Base-by-base conservation (phyloP, 2,888 invertebrate genomes). In the Abscondita cerata region DNA sequence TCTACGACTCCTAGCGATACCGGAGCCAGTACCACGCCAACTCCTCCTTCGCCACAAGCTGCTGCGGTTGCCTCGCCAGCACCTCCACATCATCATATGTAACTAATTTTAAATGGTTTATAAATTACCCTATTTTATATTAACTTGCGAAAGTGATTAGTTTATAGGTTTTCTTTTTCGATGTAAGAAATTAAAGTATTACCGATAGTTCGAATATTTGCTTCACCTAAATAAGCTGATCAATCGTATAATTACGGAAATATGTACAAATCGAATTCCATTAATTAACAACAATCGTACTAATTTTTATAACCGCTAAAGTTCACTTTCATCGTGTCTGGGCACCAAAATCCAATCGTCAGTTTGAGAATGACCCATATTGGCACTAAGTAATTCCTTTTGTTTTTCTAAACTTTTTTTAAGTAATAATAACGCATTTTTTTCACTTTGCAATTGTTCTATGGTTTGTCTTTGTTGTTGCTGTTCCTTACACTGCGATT, bases 351-450 rank as follows among this genome's bases (percentile, higher is more conserved):
- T 62, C 72, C 75, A 68, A 72, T 73, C 61, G 11, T 68, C 70
- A 16, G 60, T 55, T 16, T 52, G 51, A 8, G 54, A 58, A 5
- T 63, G 66, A 15, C 67, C 68, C 20, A 62, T 61, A 55, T 68
- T 69, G 4, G 61, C 66, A 46, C 64, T 65, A 19, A 70, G 65
- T 25, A 70, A 77, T 73, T 88, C 85, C 68, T 88, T 79, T 73
- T 91, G 90, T 67, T 86, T 84, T 72, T 86, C 86, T 44, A 91
- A 80, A 67, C 87, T 87, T 72, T 85, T 83, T 77, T 88, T 88
- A 15, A 90, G 82, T 73, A 89, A 85, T 70, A 87, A 82, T 70
- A 91, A 80, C 56, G 88, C 87, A 74, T 90, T 88, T 66, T 82
- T 81, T 60, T 81, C 78, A 58, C 79, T 81, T 64, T 83, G 76